Conservation (phyloP, 2,113 vertebrate species). For the Melanerpes formicivorus region DNA sequence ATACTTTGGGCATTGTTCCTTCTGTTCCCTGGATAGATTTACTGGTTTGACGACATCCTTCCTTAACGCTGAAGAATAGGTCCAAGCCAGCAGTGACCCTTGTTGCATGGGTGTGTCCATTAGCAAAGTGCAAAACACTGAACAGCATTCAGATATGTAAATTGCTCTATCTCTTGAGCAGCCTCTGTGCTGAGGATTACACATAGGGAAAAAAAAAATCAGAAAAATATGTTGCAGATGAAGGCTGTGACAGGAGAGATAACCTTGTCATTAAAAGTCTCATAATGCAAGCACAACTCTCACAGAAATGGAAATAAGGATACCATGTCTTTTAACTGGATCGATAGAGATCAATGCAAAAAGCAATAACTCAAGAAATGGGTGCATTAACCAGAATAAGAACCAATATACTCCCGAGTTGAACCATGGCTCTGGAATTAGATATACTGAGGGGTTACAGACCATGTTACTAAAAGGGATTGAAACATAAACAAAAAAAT, state of each 20-base stretch:
- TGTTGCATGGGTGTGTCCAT: background rate
- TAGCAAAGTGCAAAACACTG: background rate
- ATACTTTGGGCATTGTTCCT: background rate
- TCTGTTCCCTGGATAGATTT: background rate
- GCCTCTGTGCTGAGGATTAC: background rate
- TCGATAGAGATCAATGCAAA: slow-evolving; percentile 60
- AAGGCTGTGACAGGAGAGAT: slow-evolving; percentile 6
- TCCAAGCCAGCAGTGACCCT: background rate
- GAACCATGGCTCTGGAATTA: background rate
- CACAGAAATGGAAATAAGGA: slow-evolving; percentile 13
- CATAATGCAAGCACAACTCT: background rate
- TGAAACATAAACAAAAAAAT: background rate
- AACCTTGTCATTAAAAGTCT: background rate
- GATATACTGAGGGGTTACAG: background rate
- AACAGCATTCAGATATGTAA: background rate
- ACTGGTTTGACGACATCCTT: background rate
- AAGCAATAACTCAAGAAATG: slow-evolving; percentile 55
- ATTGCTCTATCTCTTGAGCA: background rate
- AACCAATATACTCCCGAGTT: background rate
- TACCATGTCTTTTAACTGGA: slow-evolving; percentile 28
- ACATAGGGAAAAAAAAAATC: slow-evolving; percentile 10
- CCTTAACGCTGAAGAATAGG: background rate
- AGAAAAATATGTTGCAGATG: slow-evolving; percentile 23
- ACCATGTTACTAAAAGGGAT: background rate
- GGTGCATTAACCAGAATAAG: slow-evolving; percentile 8